Conservation (phyloP, 2,797 vertebrate species). For the Protonibea diacanthus region DNA sequence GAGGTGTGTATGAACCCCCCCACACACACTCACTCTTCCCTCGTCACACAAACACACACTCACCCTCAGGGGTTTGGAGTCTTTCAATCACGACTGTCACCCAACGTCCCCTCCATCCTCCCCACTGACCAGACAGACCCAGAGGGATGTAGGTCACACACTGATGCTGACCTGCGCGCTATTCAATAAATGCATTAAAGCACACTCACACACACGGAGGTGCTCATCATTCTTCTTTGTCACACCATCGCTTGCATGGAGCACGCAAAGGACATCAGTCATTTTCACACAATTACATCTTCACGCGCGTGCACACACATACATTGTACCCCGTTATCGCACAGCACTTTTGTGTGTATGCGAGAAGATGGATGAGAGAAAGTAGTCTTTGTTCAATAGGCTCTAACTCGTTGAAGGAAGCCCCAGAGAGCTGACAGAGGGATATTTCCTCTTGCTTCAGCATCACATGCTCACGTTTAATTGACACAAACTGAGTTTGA, state of each 20-base stretch:
- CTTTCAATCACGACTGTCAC: slow-evolving; percentile 58
- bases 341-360: background rate
- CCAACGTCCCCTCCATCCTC: background rate
- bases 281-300: slow-evolving; percentile 47
- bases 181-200: slow-evolving; percentile 43
- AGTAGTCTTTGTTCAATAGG: background rate
- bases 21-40: background rate
- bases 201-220: slow-evolving; percentile 3
- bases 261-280: slow-evolving; percentile 36
- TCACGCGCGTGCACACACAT: background rate
- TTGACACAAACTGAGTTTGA: slow-evolving; percentile 14
- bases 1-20: slow-evolving; percentile 83
- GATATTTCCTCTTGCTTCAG: slow-evolving; percentile 24
- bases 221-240: slow-evolving; percentile 33
- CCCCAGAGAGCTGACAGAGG: slow-evolving; percentile 47
- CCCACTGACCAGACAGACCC: slow-evolving; percentile 33
- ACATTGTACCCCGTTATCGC: background rate
- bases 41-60: slow-evolving; percentile 8
- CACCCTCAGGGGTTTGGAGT: slow-evolving; percentile 15
- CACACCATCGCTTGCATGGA: background rate
- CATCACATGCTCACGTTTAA: slow-evolving; percentile 3
- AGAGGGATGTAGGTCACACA: slow-evolving; percentile 50
- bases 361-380: slow-evolving; percentile 26
- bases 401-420: slow-evolving; percentile 6
- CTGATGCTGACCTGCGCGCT: slow-evolving; percentile 38